Conservation (phyloP, 1,140 invertebrate genomes). For the Drosophila cardini region DNA sequence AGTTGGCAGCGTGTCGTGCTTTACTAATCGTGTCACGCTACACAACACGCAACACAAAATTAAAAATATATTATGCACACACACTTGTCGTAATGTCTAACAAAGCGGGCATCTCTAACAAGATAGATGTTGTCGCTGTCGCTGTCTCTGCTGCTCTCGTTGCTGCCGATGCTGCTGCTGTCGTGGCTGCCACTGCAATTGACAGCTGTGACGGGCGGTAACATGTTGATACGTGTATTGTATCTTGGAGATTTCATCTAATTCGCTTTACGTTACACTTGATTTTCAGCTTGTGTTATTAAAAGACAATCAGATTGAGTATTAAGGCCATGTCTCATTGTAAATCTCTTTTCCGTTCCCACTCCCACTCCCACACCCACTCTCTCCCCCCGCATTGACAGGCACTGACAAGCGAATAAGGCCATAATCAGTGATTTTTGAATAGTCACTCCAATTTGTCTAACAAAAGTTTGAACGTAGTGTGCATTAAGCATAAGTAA, state of each 20-base stretch:
- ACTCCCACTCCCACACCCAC: neutral
- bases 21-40: neutral
- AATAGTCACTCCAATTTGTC: constrained; percentile 40
- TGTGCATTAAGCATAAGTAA: constrained; percentile 6
- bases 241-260: constrained; percentile 50
- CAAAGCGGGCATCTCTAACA: constrained; percentile 5
- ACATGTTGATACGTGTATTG: constrained; percentile 50
- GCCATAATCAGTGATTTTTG: constrained; percentile 34
- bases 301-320: constrained; percentile 52
- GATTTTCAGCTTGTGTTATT: constrained; percentile 55
- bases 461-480: neutral
- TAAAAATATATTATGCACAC: too few species aligned
- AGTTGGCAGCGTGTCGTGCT: constrained; percentile 9
- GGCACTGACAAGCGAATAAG: constrained; percentile 17
- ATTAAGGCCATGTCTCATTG: constrained; percentile 45
- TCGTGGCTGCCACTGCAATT: constrained; percentile 39
- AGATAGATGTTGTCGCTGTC: neutral
- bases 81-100: neutral
- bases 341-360: constrained; percentile 39
- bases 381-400: constrained; percentile 13
- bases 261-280: constrained; percentile 54
- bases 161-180: constrained; percentile 7
- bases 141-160: neutral
- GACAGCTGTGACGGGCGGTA: constrained; percentile 56
- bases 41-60: neutral